These are phyloP conservation scores for Uloborus diversus DNA, from an alignment of 1,140 invertebrate species.

Conservation along the genomic window DNA sequence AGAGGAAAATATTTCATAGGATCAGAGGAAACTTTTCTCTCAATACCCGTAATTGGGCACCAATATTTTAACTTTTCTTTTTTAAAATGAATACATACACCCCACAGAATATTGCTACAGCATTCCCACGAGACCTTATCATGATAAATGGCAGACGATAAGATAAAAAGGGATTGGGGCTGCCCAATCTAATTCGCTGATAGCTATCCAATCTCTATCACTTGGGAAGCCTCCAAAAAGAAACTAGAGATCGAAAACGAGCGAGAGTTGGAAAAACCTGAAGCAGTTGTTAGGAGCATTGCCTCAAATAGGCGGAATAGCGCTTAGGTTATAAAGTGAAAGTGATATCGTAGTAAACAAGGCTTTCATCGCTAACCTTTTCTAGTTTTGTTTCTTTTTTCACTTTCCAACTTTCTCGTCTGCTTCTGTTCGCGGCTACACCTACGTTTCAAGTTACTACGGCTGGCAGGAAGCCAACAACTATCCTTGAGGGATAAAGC, in stretches of 20 bases:
- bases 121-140: too few species aligned
- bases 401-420: not conserved
- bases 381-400: not conserved
- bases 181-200: conserved; percentile 14
- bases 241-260: conserved; percentile 1
- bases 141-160: conserved; percentile 4
- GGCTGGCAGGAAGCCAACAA: conserved; percentile 32
- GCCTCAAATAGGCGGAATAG: conserved; percentile 35
- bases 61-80: too few species aligned
- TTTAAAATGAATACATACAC: too few species aligned
- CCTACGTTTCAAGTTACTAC: conserved; percentile 49
- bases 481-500: not conserved
- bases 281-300: conserved; percentile 19
- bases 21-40: too few species aligned
- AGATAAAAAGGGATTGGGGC: not conserved
- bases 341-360: conserved; percentile 47
- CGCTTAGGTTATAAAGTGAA: conserved; percentile 39
- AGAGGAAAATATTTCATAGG: too few species aligned
- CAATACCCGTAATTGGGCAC: too few species aligned
- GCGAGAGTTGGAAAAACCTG: not conserved
- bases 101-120: too few species aligned
- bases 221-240: conserved; percentile 24
- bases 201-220: conserved; percentile 27
- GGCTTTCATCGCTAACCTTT: conserved; percentile 6
- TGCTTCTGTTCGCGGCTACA: conserved; percentile 27